phyloP scores from a whole-genome alignment of 1,140 invertebrate species.

The Leptonema lineaticorne region DNA sequence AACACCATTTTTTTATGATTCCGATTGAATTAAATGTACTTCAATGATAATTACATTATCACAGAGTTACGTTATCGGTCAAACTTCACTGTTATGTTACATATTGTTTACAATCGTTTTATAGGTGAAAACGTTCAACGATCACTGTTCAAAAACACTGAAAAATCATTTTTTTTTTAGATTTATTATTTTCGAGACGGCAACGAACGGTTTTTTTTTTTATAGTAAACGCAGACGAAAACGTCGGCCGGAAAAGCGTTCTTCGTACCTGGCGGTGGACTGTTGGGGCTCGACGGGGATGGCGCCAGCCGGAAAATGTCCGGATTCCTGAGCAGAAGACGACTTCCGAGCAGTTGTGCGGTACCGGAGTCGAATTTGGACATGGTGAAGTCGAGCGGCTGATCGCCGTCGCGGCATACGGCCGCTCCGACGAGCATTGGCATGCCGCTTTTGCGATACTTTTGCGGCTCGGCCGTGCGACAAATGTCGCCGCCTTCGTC shows the following conservation, averaged over 20 bases:
- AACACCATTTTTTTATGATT: too few relatives aligned
- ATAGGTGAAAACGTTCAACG: too few relatives aligned
- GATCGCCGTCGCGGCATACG: constrained; percentile 45
- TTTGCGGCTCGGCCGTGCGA: background rate
- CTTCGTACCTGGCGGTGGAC: constrained; percentile 42
- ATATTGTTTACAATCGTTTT: too few relatives aligned
- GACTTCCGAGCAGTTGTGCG: constrained; percentile 40
- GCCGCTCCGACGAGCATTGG: constrained; percentile 44
- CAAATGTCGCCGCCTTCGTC: background rate
- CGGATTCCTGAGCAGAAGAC: constrained; percentile 27
- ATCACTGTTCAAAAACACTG: too few relatives aligned
- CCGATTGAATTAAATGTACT: too few relatives aligned
- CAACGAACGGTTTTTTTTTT: background rate
- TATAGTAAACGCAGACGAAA: background rate
- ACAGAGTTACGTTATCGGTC: too few relatives aligned
- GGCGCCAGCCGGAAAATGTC: constrained; percentile 34
- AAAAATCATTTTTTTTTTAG: too few relatives aligned
- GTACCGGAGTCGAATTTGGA: constrained; percentile 51
- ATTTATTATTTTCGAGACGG: too few relatives aligned
- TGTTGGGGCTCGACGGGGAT: constrained; percentile 19
- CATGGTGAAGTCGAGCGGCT: constrained; percentile 55
- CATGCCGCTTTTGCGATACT: constrained; percentile 13
- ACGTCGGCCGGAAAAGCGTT: constrained; percentile 44
- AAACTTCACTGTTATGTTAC: too few relatives aligned
- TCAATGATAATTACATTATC: too few relatives aligned